A percentile compares a stretch with the other conserved stretches of the same genome.
These are phyloP conservation scores for Blastobasis adustella DNA, from an alignment of 2,888 invertebrate genomes.

Conservation along the genomic window DNA sequence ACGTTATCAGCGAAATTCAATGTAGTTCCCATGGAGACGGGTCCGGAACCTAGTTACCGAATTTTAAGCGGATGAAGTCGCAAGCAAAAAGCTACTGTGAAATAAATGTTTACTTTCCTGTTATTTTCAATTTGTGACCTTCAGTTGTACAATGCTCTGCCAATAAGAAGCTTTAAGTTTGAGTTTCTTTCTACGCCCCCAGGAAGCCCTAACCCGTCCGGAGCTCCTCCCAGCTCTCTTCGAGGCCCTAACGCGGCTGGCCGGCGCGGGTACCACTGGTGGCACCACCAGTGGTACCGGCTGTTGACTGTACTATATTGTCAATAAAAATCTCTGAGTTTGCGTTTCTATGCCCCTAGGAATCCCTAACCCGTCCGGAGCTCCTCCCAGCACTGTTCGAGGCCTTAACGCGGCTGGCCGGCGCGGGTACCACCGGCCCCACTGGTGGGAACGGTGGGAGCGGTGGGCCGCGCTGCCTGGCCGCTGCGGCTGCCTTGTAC, in stretches of 20 bases:
- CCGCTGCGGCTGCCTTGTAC: constrained; percentile 56
- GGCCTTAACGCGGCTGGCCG: constrained; percentile 44
- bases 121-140: no score
- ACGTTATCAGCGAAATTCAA: no score
- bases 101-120: no score
- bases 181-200: not conserved
- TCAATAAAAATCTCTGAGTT: no score
- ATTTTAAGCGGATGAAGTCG: no score
- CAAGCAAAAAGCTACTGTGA: no score
- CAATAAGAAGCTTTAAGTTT: no score
- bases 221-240: constrained; percentile 53
- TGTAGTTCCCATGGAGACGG: no score
- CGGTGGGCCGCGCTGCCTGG: constrained; percentile 41
- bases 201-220: constrained; percentile 58
- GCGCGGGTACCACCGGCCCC: constrained; percentile 15
- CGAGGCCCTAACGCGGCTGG: constrained; percentile 44
- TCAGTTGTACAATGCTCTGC: no score
- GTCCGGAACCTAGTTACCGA: no score
- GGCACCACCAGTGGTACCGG: no score
- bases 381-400: constrained; percentile 50
- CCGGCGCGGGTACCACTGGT: constrained; percentile 18
- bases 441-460: constrained; percentile 21
- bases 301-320: no score
- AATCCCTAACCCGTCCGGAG: constrained; percentile 51
- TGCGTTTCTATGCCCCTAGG: constrained; percentile 29